Evolutionary conservation across 2,113 vertebrate species (phyloP), one percentile per base, ranked within the genome.

Genomic region (Tor tambroides): DNA sequence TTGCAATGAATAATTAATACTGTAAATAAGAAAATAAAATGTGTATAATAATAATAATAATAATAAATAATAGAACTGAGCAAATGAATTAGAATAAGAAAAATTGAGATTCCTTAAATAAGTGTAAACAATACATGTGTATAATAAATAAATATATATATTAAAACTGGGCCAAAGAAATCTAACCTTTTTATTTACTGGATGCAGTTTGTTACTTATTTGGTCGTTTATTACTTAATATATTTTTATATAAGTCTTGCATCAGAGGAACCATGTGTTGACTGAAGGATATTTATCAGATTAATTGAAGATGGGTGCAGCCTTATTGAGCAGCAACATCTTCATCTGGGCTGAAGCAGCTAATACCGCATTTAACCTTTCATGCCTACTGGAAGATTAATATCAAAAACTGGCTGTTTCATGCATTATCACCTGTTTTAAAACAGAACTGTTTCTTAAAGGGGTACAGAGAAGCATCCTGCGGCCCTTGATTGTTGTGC

Each of bases 401-500:
- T 54, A 21, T 78, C 6, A 10, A 78, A 30, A 54, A 32, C 17
- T 51, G 28, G 7, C 17, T 78, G 43, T 19, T 78, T 78, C 7
- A 78, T 54, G 7, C 49, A 28, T 78, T 32, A 49, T 6, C 28
- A 21, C 46, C 1, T 23, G 30, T 51, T 5, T 54, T 51, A 51
- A 49, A 51, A 51, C 17, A 17, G 49, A 51, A 51, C 49, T 51
- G 49, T 5, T 51, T 51, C 49, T 51, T 17, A 49, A 14, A 76
- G 8, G 46, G n/a, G 7, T 72, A 21, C 8, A 21, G 49, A 54
- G 46, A 12, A 51, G 28, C 49, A 32, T 78, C 49, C 17, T 54
- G 76, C 28, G 21, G 76, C 76, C 19, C 49, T 54, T 93, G 87
- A 87, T 91, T 91, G 81, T 87, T 89, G 77, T 88, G 49, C 87